phyloP scores from a whole-genome alignment of 2,888 invertebrate species.

The Nasonovia ribisnigri region DNA sequence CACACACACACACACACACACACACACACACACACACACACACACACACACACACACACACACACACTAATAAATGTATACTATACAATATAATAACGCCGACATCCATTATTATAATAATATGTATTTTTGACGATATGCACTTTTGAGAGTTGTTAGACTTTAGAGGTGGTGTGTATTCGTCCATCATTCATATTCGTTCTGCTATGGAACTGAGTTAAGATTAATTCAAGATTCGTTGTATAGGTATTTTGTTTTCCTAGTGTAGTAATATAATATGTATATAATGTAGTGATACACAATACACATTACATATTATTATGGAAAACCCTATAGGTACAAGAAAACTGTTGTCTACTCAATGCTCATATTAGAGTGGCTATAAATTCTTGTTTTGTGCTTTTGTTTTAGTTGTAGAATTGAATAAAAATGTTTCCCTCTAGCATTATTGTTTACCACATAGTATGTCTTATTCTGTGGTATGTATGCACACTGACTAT shows the following conservation, averaged over 20 bases:
- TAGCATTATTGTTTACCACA: neutral
- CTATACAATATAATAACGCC: slow-evolving; percentile 30
- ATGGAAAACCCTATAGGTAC: neutral
- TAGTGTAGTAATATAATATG: neutral
- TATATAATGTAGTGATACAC: neutral
- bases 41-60: neutral
- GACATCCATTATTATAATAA: slow-evolving; percentile 62
- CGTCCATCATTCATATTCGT: slow-evolving; percentile 40
- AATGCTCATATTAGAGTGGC: neutral
- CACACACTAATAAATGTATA: neutral
- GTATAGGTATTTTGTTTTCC: slow-evolving; percentile 31
- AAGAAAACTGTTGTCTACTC: neutral
- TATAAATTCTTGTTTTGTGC: slow-evolving; percentile 10
- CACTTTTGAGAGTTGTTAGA: slow-evolving; percentile 54
- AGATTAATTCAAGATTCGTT: slow-evolving; percentile 42
- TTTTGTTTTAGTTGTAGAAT: slow-evolving; percentile 15
- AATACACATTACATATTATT: neutral
- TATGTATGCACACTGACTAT: neutral
- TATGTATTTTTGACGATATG: slow-evolving; percentile 60
- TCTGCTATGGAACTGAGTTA: neutral
- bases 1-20: neutral
- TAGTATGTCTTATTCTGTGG: too few relatives aligned
- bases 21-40: neutral
- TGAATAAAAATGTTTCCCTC: neutral
- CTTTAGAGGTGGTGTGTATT: neutral